Evolutionary conservation across 2,888 invertebrate species (phyloP).

Genomic region (Cephus nigrinus): DNA sequence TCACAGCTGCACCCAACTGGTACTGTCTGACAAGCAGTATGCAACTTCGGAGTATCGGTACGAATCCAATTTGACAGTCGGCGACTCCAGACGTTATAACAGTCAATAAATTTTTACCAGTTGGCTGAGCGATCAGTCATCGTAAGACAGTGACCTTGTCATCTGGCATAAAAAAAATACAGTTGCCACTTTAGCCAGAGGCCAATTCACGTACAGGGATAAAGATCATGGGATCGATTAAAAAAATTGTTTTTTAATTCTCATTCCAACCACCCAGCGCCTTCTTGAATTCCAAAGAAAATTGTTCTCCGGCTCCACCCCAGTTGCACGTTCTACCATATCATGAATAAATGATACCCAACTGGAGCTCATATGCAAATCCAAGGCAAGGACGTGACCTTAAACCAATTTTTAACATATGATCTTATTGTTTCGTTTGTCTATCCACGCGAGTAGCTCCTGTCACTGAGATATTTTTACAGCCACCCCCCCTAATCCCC

Average conservation of each 20-base stretch:
- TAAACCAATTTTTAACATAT: conserved; percentile 15
- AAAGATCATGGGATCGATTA: background rate
- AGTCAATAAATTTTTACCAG: background rate
- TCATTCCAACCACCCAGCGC: background rate
- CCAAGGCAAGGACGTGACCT: conserved; percentile 20
- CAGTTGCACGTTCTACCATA: background rate
- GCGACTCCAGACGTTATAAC: background rate
- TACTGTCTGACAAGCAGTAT: background rate
- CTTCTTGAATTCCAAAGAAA: background rate
- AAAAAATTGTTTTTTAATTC: background rate
- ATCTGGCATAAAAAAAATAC: background rate
- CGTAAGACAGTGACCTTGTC: conserved; percentile 1
- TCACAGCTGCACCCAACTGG: background rate
- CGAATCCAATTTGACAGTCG: background rate
- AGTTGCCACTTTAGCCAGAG: background rate
- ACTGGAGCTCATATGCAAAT: conserved; percentile 11
- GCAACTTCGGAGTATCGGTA: background rate
- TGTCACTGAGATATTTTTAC: background rate
- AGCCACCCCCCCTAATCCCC: background rate
- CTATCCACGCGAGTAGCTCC: background rate
- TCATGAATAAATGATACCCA: background rate
- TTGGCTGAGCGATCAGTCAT: background rate
- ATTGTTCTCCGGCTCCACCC: background rate
- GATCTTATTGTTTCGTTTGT: conserved; percentile 9
- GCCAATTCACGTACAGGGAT: background rate